Evolutionary conservation across 2,113 vertebrate species (phyloP).

Genomic region (Melanostigma gelatinosum): DNA sequence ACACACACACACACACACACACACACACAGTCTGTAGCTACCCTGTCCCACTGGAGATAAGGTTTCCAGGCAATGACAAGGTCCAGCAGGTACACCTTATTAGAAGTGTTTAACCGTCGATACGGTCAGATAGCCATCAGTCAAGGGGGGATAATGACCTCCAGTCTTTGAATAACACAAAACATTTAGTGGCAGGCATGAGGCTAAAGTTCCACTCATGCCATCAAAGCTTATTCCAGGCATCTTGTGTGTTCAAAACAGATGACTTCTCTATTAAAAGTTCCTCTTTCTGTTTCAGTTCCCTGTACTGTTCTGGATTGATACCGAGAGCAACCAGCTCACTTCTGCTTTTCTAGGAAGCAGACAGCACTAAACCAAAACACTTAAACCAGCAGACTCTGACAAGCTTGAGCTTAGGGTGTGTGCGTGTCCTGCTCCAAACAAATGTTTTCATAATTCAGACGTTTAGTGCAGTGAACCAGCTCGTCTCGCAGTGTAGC

Average conservation of each 20-base stretch:
- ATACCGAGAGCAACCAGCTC: constrained; percentile 24
- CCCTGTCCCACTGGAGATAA: constrained; percentile 11
- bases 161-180: constrained; percentile 3
- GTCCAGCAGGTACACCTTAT: constrained; percentile 36
- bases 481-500: constrained; percentile 53
- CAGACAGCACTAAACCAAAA: constrained; percentile 16
- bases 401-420: constrained; percentile 9
- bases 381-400: constrained; percentile 30
- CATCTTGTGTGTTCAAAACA: constrained; percentile 27
- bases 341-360: constrained; percentile 61
- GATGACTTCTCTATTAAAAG: constrained; percentile 36
- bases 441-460: constrained; percentile 72
- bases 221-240: constrained; percentile 16
- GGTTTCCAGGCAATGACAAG: constrained; percentile 9
- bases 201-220: background rate
- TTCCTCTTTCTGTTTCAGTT: constrained; percentile 47
- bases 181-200: background rate
- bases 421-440: constrained; percentile 40
- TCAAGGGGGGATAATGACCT: constrained; percentile 24
- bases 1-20: background rate
- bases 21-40: background rate
- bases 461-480: constrained; percentile 57
- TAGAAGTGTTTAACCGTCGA: constrained; percentile 7
- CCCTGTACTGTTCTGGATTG: constrained; percentile 8
- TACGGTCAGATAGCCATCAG: constrained; percentile 21